These are phyloP conservation scores for Megalopta genalis DNA, from an alignment of 1,140 invertebrate genomes.

Conservation along the genomic window DNA sequence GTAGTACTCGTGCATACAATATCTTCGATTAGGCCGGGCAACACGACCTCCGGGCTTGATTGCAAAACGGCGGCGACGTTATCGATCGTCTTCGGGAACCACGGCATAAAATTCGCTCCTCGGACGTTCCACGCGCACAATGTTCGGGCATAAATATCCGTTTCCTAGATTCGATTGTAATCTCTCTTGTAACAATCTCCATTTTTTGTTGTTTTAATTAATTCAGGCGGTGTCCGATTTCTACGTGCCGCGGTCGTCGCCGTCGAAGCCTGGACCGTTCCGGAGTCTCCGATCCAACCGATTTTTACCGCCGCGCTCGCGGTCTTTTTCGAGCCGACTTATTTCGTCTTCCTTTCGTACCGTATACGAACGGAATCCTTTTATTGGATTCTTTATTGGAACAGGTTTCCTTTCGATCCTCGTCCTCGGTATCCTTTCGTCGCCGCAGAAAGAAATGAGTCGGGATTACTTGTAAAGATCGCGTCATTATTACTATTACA, in stretches of 20 bases:
- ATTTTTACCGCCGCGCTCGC: no score
- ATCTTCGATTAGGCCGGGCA: background rate
- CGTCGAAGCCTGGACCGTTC: no score
- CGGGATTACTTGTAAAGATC: background rate
- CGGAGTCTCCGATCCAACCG: no score
- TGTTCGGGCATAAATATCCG: background rate
- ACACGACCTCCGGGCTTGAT: background rate
- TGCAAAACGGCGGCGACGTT: background rate
- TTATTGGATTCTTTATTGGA: slow-evolving; percentile 51
- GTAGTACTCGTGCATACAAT: background rate
- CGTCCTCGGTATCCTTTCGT: background rate
- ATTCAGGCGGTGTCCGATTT: background rate
- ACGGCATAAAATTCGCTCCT: background rate
- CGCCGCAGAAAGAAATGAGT: background rate
- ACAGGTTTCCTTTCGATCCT: slow-evolving; percentile 42
- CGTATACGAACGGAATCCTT: slow-evolving; percentile 34
- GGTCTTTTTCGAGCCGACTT: slow-evolving; percentile 30
- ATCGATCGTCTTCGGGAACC: background rate
- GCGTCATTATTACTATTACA: background rate
- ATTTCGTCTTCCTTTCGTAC: slow-evolving; percentile 28
- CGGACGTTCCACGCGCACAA: background rate
- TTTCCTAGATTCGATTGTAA: background rate
- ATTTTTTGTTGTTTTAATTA: background rate
- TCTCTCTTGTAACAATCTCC: background rate
- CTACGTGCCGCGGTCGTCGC: slow-evolving; percentile 18